Evolutionary conservation across 2,797 vertebrate genomes (phyloP).

Genomic region (Mergus octosetaceus): DNA sequence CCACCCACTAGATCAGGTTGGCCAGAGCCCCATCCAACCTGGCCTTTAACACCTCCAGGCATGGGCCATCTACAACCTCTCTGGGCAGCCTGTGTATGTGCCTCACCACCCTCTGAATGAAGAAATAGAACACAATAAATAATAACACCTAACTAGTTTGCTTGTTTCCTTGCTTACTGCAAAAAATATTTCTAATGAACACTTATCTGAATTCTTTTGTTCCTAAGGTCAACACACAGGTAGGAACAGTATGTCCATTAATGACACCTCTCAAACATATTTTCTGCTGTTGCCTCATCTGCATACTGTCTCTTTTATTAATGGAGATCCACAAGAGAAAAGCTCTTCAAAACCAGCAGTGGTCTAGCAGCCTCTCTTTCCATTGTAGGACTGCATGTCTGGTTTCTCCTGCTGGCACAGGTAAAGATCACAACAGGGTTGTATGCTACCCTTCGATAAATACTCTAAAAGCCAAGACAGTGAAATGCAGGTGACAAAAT

Average conservation of each 20-base stretch:
- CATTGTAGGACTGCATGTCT: background rate
- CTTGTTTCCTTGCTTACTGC: background rate
- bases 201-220: background rate
- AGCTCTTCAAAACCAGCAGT: slow-evolving; percentile 33
- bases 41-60: no score
- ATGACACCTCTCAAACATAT: background rate
- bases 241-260: background rate
- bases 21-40: no score
- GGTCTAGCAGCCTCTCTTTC: background rate
- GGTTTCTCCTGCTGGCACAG: background rate
- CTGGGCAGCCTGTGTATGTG: no score
- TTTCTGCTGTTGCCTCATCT: background rate
- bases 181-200: background rate
- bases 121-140: no score
- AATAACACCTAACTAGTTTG: no score
- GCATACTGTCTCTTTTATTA: background rate
- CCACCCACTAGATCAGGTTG: no score
- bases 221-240: background rate
- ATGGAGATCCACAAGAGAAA: slow-evolving; percentile 1
- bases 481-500: background rate
- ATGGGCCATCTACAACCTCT: no score
- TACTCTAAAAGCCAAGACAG: background rate
- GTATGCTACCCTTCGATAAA: background rate
- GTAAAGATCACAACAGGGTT: background rate
- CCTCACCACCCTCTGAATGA: no score